phyloP scores from a whole-genome alignment of 2,888 invertebrate species.

The Tromatobia lineatoria region DNA sequence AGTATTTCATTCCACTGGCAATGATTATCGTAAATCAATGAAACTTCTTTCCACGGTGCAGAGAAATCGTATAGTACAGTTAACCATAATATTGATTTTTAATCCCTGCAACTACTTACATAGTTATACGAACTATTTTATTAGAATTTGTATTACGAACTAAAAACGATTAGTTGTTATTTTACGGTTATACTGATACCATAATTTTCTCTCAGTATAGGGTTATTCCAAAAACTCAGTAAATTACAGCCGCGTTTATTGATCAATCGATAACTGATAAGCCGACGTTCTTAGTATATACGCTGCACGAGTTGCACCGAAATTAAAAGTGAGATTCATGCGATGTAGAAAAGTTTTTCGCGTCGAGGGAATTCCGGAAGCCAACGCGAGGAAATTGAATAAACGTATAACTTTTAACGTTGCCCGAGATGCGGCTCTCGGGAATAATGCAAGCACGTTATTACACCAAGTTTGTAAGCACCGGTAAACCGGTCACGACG shows the following conservation, averaged over 20 bases:
- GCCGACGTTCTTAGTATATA: background rate
- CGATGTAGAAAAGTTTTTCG: conserved; percentile 8
- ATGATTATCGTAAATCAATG: too few relatives aligned
- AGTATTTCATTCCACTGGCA: too few relatives aligned
- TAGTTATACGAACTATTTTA: too few relatives aligned
- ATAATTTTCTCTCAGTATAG: too few relatives aligned
- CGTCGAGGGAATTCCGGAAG: conserved; percentile 32
- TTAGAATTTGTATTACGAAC: too few relatives aligned
- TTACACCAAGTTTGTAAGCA: conserved; percentile 59
- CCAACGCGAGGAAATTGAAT: conserved; percentile 44
- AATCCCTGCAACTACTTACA: too few relatives aligned
- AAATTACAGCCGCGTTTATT: background rate
- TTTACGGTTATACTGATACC: too few relatives aligned
- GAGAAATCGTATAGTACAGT: too few relatives aligned
- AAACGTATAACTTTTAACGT: conserved; percentile 19
- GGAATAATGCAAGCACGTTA: conserved; percentile 54
- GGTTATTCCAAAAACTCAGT: background rate
- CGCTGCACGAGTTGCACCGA: background rate
- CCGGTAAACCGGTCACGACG: conserved; percentile 63
- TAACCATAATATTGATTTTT: too few relatives aligned
- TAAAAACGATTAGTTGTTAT: too few relatives aligned
- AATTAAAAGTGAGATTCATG: background rate
- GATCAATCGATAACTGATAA: conserved; percentile 20
- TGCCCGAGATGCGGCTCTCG: background rate
- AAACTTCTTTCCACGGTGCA: too few relatives aligned